These are phyloP conservation scores for Empis livida DNA, from an alignment of 2,888 invertebrate species.

Conservation along the genomic window DNA sequence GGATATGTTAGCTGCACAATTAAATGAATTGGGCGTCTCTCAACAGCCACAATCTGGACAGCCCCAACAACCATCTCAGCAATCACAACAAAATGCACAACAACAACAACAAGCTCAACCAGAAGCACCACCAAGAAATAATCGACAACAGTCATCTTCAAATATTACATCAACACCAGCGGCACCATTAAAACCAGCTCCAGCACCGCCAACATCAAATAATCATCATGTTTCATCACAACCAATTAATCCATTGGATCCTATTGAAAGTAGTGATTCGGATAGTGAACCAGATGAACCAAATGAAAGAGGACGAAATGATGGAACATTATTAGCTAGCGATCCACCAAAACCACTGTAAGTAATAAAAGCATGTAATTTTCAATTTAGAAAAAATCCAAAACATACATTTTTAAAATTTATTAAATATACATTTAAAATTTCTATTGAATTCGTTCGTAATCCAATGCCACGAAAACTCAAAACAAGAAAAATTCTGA, in stretches of 20 bases:
- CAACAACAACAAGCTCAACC: constrained; percentile 45
- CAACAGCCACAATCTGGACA: constrained; percentile 11
- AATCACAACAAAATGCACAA: constrained; percentile 16
- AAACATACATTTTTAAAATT: not conserved
- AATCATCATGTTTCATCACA: constrained; percentile 34
- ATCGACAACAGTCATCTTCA: constrained; percentile 32
- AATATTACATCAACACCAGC: constrained; percentile 20
- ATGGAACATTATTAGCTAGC: constrained; percentile 89
- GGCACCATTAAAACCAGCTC: constrained; percentile 26
- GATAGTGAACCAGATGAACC: constrained; percentile 75
- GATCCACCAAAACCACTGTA: constrained; percentile 95
- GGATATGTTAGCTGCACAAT: constrained; percentile 90
- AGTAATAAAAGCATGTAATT: constrained; percentile 36
- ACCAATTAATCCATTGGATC: constrained; percentile 46
- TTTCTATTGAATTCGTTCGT: too few species aligned
- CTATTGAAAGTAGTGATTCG: constrained; percentile 60
- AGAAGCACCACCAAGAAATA: constrained; percentile 57
- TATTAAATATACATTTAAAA: too few species aligned
- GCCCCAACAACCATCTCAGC: constrained; percentile 28
- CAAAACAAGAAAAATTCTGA: too few species aligned
- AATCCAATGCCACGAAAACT: too few species aligned
- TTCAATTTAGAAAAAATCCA: constrained; percentile 2
- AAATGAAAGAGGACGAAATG: constrained; percentile 68
- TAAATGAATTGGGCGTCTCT: constrained; percentile 78
- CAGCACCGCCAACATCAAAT: constrained; percentile 32